Percentiles rank a stretch among this genome's conserved stretches.
These are phyloP conservation scores for Sinopyrophorus schimmeli DNA, from an alignment of 2,888 invertebrate genomes.

Conservation along the genomic window DNA sequence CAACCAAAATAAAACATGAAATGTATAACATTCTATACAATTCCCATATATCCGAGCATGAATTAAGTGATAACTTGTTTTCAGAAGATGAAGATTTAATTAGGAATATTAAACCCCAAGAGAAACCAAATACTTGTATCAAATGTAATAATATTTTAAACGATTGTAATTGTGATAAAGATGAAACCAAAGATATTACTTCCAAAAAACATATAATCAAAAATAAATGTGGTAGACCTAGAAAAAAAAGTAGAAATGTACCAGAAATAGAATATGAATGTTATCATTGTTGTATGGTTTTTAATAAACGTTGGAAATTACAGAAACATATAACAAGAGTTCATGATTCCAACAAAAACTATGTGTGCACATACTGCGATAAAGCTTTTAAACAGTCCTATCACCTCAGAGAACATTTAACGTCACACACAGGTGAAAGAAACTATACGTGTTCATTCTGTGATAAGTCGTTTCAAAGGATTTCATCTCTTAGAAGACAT, in stretches of 20 bases:
- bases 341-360: conserved; percentile 36
- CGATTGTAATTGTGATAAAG: background rate
- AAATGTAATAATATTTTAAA: conserved; percentile 3
- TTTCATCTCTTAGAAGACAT: conserved; percentile 46
- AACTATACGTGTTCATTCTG: conserved; percentile 46
- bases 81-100: conserved; percentile 1
- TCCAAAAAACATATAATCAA: background rate
- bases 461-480: conserved; percentile 44
- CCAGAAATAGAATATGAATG: conserved; percentile 32
- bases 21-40: background rate
- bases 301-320: conserved; percentile 40
- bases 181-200: conserved; percentile 6
- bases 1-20: background rate
- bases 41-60: background rate
- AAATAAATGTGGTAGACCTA: conserved; percentile 10
- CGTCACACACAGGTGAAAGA: conserved; percentile 46
- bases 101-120: background rate
- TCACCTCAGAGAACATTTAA: conserved; percentile 46
- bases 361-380: conserved; percentile 38
- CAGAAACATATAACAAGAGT: conserved; percentile 40
- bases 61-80: conserved; percentile 13
- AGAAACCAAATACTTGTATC: background rate
- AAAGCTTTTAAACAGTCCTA: conserved; percentile 45
- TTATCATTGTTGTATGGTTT: conserved; percentile 38
- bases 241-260: conserved; percentile 9